phyloP scores from a whole-genome alignment of 2,113 vertebrate genomes.

The Nycticryphes semicollaris region DNA sequence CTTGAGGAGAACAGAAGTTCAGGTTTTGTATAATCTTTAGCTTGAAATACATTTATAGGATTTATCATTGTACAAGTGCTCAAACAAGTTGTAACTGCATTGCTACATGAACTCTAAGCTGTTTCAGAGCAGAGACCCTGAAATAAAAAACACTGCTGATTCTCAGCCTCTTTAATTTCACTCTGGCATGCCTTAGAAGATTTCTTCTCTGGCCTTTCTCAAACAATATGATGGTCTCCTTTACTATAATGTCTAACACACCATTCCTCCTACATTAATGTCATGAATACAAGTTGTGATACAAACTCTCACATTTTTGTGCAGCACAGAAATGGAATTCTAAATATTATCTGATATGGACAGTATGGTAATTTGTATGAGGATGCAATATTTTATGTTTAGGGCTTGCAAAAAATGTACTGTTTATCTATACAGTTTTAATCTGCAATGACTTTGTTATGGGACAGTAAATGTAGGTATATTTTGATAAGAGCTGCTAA shows the following conservation, averaged over 20 bases:
- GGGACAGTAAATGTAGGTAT: constrained; percentile 37
- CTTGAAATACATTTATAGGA: background rate
- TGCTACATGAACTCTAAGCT: background rate
- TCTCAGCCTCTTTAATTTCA: background rate
- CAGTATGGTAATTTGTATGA: background rate
- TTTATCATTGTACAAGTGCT: background rate
- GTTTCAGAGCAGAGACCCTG: background rate
- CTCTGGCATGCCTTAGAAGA: background rate
- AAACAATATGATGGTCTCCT: background rate
- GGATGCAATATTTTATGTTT: background rate
- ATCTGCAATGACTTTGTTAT: constrained; percentile 37
- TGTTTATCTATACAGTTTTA: constrained; percentile 35
- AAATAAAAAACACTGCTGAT: background rate
- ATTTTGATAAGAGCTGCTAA: constrained; percentile 54
- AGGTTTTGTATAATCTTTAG: background rate
- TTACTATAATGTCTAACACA: background rate
- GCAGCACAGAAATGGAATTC: background rate
- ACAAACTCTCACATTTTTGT: background rate
- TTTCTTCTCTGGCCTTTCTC: background rate
- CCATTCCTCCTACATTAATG: background rate
- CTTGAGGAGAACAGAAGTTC: background rate
- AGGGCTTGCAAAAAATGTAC: background rate
- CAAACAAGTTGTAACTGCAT: background rate
- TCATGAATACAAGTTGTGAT: background rate
- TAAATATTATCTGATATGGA: background rate